Percentiles rank a stretch among this genome's conserved stretches.
These are phyloP conservation scores for Conopomorpha cramerella DNA, from an alignment of 1,140 invertebrate species.

Conservation along the genomic window DNA sequence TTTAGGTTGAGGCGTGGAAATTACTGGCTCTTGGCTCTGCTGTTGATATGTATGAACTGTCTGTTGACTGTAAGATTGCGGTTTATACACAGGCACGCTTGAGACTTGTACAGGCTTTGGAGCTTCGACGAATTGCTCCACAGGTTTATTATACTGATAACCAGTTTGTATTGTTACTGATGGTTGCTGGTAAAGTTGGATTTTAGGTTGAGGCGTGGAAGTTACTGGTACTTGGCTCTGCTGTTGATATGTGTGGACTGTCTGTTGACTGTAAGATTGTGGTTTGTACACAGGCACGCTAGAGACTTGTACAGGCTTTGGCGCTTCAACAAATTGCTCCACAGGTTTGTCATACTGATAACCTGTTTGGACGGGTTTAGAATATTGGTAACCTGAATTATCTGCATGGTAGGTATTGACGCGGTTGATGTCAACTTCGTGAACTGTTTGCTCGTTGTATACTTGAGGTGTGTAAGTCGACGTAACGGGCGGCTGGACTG, in stretches of 20 bases:
- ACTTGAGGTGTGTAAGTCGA: constrained; percentile 27
- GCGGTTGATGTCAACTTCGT: constrained; percentile 28
- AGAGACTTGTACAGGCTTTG: constrained; percentile 5
- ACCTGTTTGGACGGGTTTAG: constrained; percentile 18
- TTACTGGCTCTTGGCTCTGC: constrained; percentile 18
- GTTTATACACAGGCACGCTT: constrained; percentile 16
- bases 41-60: constrained; percentile 22
- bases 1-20: constrained; percentile 29
- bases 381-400: constrained; percentile 16
- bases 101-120: constrained; percentile 5
- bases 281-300: constrained; percentile 18
- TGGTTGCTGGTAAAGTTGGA: constrained; percentile 30
- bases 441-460: constrained; percentile 30
- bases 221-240: constrained; percentile 21
- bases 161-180: no score
- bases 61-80: constrained; percentile 27
- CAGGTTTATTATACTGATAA: constrained; percentile 19
- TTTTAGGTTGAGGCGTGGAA: constrained; percentile 27
- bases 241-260: constrained; percentile 20
- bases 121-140: constrained; percentile 12
- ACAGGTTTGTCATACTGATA: constrained; percentile 19
- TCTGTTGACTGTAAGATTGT: constrained; percentile 27
- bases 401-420: constrained; percentile 23
- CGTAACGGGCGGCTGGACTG: constrained; percentile 17
- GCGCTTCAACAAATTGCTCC: constrained; percentile 12